Conservation (phyloP, 2,797 vertebrate species). For the Sebastes elongatus region DNA sequence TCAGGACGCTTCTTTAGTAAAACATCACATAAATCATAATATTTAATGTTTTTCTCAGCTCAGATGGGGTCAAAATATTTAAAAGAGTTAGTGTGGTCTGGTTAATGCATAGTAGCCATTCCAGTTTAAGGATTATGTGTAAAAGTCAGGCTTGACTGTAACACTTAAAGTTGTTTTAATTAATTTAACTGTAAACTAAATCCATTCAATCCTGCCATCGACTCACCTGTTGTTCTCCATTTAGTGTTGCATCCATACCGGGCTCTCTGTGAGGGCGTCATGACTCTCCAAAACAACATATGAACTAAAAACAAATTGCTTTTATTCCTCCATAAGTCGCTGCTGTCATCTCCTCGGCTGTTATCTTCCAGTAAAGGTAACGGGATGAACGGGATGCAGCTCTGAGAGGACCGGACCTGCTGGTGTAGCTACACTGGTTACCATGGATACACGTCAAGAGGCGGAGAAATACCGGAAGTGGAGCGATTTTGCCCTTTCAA, state of each 20-base stretch:
- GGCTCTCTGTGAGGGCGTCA: constrained; percentile 75
- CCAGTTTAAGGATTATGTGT: neutral
- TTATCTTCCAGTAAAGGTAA: constrained; percentile 13
- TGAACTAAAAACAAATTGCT: neutral
- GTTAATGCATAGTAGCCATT: neutral
- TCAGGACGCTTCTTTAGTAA: neutral
- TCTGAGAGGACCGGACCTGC: constrained; percentile 25
- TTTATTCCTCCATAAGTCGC: neutral
- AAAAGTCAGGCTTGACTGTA: neutral
- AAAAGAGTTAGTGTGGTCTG: neutral
- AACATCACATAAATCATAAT: neutral
- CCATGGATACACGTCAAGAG: constrained; percentile 55
- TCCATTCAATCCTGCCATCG: neutral
- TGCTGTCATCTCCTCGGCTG: neutral
- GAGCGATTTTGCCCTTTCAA: neutral
- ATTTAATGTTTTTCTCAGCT: neutral
- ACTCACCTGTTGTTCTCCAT: constrained; percentile 78
- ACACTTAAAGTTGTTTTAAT: neutral
- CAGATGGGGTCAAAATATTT: neutral
- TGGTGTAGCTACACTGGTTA: constrained; percentile 42
- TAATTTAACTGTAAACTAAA: neutral
- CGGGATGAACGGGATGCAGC: constrained; percentile 24
- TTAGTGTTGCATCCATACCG: constrained; percentile 54
- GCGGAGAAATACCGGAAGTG: constrained; percentile 15
- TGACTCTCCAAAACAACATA: constrained; percentile 26